phyloP scores from a whole-genome alignment of 2,888 invertebrate species.

The Hydrotaea cyrtoneurina region DNA sequence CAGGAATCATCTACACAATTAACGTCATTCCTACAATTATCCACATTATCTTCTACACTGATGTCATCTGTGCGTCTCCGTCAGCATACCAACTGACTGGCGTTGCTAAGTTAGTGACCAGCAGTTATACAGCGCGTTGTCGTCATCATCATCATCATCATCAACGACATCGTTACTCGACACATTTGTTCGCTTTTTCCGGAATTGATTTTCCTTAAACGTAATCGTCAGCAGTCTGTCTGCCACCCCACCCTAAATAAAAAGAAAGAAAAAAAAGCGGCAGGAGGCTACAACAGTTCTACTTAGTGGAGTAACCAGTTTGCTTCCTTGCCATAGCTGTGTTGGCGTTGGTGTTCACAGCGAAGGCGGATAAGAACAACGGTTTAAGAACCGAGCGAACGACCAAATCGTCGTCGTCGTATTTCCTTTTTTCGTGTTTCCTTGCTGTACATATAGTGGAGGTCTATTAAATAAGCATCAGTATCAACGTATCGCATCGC shows the following conservation, averaged over 20 bases:
- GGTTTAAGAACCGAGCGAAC: conserved; percentile 4
- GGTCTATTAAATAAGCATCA: conserved; percentile 64
- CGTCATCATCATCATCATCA: conserved; percentile 28
- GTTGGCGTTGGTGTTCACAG: conserved; percentile 15
- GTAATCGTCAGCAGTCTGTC: conserved; percentile 4
- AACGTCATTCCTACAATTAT: conserved; percentile 32
- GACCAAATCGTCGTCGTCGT: conserved; percentile 28
- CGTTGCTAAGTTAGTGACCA: conserved; percentile 35
- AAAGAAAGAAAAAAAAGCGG: neutral
- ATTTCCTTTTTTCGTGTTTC: conserved; percentile 33
- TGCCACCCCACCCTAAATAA: neutral
- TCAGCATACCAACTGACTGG: conserved; percentile 4
- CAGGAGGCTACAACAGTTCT: neutral
- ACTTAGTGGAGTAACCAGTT: neutral
- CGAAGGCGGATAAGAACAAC: neutral
- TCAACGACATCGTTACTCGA: conserved; percentile 32
- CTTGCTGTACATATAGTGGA: conserved; percentile 35
- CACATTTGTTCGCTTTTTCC: conserved; percentile 19
- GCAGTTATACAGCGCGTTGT: conserved; percentile 15
- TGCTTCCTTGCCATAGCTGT: neutral
- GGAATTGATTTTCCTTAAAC: conserved; percentile 41
- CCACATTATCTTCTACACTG: conserved; percentile 36
- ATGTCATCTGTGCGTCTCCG: conserved; percentile 26
- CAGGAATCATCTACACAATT: conserved; percentile 36
- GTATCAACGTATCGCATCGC: conserved; percentile 54